Evolutionary conservation across 2,888 invertebrate genomes (phyloP).

Genomic region (Sipha maydis): DNA sequence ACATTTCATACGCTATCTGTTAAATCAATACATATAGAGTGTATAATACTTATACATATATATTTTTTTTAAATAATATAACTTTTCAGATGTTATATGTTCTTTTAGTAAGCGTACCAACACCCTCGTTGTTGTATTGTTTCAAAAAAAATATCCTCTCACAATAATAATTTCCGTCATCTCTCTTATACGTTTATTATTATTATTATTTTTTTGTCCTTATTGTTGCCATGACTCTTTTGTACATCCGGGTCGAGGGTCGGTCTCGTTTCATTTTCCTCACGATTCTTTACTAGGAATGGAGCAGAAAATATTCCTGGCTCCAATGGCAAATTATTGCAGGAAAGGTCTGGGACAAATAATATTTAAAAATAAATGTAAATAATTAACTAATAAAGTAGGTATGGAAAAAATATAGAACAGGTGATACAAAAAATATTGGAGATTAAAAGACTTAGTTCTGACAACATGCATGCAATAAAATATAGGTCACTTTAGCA

Average conservation of each 20-base stretch:
- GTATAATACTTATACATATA: neutral
- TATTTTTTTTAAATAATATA: slow-evolving; percentile 14
- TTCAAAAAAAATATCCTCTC: slow-evolving; percentile 36
- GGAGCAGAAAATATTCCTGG: neutral
- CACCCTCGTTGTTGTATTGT: slow-evolving; percentile 27
- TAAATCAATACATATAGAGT: slow-evolving; percentile 11
- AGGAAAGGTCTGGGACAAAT: neutral
- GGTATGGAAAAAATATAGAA: neutral
- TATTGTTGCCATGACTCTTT: slow-evolving; percentile 42
- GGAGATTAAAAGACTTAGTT: no score
- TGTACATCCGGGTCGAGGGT: slow-evolving; percentile 28
- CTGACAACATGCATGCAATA: no score
- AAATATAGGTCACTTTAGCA: no score
- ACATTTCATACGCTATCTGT: neutral
- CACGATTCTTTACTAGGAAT: neutral
- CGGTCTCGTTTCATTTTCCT: slow-evolving; percentile 45
- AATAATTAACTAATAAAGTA: neutral
- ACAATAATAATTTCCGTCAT: slow-evolving; percentile 47
- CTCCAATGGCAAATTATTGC: neutral
- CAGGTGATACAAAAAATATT: no score
- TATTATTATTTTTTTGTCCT: slow-evolving; percentile 23
- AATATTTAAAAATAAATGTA: slow-evolving; percentile 1
- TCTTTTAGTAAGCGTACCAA: slow-evolving; percentile 13
- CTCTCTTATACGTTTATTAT: slow-evolving; percentile 33
- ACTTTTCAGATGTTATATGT: slow-evolving; percentile 22